Evolutionary conservation across 2,113 vertebrate species (phyloP).

Genomic region (Acanthisitta chloris): DNA sequence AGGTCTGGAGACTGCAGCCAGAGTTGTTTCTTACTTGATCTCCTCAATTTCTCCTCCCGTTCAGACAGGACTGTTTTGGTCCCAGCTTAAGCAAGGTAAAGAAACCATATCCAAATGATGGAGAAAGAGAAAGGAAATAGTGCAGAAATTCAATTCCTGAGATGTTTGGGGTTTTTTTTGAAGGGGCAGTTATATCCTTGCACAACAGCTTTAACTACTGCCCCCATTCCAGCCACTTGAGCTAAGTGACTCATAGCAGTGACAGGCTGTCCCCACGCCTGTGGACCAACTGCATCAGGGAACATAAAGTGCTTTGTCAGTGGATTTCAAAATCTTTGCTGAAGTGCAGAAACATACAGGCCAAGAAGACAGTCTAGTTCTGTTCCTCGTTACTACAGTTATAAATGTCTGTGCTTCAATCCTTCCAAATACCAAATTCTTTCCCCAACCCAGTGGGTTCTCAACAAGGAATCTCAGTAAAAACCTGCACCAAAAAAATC

Average conservation of each 20-base stretch:
- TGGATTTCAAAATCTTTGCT: not conserved
- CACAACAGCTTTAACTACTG: not conserved
- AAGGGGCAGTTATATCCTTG: not conserved
- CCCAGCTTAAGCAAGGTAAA: not conserved
- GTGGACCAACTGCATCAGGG: not conserved
- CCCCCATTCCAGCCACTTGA: not conserved
- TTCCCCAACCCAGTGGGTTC: not conserved
- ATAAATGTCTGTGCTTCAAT: not conserved
- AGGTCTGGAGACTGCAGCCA: not conserved
- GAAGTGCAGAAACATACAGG: not conserved
- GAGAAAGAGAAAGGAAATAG: not conserved
- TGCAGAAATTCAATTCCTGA: not conserved
- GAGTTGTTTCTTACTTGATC: not conserved
- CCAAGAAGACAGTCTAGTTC: not conserved
- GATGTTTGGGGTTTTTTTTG: not conserved
- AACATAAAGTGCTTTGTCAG: not conserved
- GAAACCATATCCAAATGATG: not conserved
- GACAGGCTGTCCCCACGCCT: not conserved
- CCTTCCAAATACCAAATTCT: not conserved
- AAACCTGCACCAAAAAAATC: too few relatives aligned
- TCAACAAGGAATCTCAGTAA: not conserved
- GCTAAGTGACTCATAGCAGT: not conserved
- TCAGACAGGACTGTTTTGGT: not conserved
- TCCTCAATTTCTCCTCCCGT: not conserved
- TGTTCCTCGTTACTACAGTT: not conserved